Conservation (phyloP, 2,113 vertebrate species). For the Passer domesticus region DNA sequence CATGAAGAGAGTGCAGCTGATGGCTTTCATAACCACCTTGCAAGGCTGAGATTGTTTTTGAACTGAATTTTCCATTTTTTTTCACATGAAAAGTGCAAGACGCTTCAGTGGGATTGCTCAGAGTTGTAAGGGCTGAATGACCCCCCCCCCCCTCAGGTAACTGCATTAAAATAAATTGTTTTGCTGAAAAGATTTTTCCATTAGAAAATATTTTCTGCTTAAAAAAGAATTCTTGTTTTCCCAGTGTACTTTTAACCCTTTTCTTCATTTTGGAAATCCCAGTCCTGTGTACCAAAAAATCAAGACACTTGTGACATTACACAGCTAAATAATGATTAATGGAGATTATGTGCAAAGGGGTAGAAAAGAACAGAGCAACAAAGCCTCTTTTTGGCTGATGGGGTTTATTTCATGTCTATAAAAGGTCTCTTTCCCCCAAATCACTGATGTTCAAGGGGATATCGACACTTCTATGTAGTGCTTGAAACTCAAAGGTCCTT, state of each 20-base stretch:
- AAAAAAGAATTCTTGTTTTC: background rate
- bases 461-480: background rate
- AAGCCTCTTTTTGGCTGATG: background rate
- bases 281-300: background rate
- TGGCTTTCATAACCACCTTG: background rate
- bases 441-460: conserved; percentile 27
- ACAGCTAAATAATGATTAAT: background rate
- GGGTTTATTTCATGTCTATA: conserved; percentile 18
- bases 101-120: background rate
- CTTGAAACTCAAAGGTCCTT: conserved; percentile 3
- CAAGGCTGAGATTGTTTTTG: background rate
- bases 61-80: background rate
- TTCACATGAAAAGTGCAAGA: background rate
- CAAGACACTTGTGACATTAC: background rate
- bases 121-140: background rate
- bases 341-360: background rate
- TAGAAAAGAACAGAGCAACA: background rate
- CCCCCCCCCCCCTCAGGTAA: background rate
- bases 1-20: background rate
- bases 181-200: background rate
- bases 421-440: background rate
- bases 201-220: background rate
- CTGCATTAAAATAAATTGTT: background rate
- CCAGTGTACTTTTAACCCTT: background rate
- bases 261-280: background rate